A percentile compares a stretch with the other conserved stretches of the same genome.
These are phyloP conservation scores for Plectus sambesii DNA, from an alignment of 1,140 invertebrate genomes.

Conservation along the genomic window DNA sequence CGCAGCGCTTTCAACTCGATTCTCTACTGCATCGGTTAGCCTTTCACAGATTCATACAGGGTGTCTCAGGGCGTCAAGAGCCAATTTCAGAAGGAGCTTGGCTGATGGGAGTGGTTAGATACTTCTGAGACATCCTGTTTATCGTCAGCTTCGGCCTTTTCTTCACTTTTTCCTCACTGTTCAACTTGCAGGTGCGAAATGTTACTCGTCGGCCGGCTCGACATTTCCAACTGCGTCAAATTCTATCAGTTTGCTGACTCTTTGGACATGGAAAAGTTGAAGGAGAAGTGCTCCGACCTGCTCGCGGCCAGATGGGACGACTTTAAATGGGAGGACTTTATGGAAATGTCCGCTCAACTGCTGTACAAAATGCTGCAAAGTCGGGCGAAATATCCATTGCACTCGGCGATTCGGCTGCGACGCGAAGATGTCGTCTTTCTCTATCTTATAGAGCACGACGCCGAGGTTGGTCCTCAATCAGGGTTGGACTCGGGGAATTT, in stretches of 20 bases:
- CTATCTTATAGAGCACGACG: slow-evolving; percentile 75
- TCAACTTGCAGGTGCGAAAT: slow-evolving; percentile 65
- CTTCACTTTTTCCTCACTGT: slow-evolving; percentile 50
- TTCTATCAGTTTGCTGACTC: slow-evolving; percentile 86
- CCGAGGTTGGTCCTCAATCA: slow-evolving; percentile 63
- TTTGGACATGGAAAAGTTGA: slow-evolving; percentile 73
- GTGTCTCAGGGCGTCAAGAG: too few species aligned
- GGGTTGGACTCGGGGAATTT: too few species aligned
- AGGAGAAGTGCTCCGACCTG: slow-evolving; percentile 78
- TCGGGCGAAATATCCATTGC: slow-evolving; percentile 64
- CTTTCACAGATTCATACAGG: too few species aligned
- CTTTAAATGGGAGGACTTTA: slow-evolving; percentile 77
- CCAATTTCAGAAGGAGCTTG: too few species aligned
- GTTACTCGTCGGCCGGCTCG: slow-evolving; percentile 69
- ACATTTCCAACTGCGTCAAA: slow-evolving; percentile 71
- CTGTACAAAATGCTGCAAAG: slow-evolving; percentile 75
- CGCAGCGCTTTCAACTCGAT: slow-evolving; percentile 68
- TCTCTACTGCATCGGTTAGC: too few species aligned
- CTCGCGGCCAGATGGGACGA: slow-evolving; percentile 61
- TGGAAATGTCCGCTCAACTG: slow-evolving; percentile 74
- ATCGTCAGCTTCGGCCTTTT: slow-evolving; percentile 14
- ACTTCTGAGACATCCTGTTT: slow-evolving; percentile 1
- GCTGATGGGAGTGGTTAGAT: slow-evolving; percentile 48
- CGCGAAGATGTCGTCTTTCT: slow-evolving; percentile 87
- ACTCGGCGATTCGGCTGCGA: slow-evolving; percentile 70